Base-by-base conservation (phyloP, 2,888 invertebrate species). In the Caenorhabditis virilis region DNA sequence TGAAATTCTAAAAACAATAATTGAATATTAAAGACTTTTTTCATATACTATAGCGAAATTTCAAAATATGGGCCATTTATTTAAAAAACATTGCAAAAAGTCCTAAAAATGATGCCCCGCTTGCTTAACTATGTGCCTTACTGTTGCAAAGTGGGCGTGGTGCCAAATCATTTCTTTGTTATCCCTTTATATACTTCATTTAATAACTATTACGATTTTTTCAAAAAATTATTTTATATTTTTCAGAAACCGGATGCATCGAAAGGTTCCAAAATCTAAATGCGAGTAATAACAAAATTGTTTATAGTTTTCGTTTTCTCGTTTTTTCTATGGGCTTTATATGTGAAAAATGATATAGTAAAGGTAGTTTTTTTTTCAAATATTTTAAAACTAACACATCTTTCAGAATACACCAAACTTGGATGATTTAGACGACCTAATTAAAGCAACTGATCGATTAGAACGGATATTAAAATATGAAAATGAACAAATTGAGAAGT, bases 201-300 rank as follows among this genome's bases (percentile, higher is more conserved):
- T 2, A 22, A 11, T 1, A 6, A 13, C 25, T 56, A 48, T 4
- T n/a, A 2, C 15, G 4, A 16, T 25, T 11, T 41, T 18, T 33
- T 35, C 23, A 42, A 39, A 39, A 18, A 16, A n/a, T n/a, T n/a
- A n/a, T n/a, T n/a, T 20, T 5, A 23, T 23, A 23, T 20, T 18
- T 16, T 57, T 57, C 53, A 30, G 47, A 52, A 49, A 43, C 20
- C 57, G 53, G 23, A 57, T 63, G 57, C 41, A 30, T 53, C n/a
- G n/a, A n/a, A n/a, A n/a, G 53, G 26, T 41, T 48, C 16, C 23
- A 16, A 43, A 25, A 57, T n/a, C n/a, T n/a, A n/a, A n/a, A 63
- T 63, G 63, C 63, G 57, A 45, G 26, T 52, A 52, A 53, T 63
- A 43, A 63, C 63, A 23, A 57, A 57, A 54, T 38, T 63, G 9